Evolutionary conservation across 2,113 vertebrate genomes (phyloP).

Genomic region (Hydrolagus affinis): DNA sequence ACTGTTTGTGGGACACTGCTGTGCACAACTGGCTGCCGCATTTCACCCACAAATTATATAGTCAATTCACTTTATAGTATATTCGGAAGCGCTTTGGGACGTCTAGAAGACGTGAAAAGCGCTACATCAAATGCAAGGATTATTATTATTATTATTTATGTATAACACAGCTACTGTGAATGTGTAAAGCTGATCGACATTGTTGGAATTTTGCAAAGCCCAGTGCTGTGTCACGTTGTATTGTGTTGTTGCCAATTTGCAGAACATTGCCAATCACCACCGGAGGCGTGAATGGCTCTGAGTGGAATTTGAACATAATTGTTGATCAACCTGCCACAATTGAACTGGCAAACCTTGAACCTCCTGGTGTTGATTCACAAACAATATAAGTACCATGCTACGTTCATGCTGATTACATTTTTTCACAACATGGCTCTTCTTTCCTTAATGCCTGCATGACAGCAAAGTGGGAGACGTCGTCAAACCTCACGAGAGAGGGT

Average conservation of each 20-base stretch:
- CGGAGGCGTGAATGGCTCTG: background rate
- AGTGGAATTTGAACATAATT: background rate
- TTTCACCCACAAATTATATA: too few relatives aligned
- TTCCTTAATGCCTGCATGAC: constrained; percentile 30
- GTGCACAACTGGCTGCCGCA: too few relatives aligned
- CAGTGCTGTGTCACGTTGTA: background rate
- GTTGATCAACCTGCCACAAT: background rate
- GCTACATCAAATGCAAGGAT: too few relatives aligned
- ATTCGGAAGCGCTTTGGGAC: too few relatives aligned
- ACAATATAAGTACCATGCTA: background rate
- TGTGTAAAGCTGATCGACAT: background rate
- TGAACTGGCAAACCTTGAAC: background rate
- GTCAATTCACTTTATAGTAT: too few relatives aligned
- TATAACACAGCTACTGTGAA: background rate
- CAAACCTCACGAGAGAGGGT: constrained; percentile 27
- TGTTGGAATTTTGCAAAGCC: too few relatives aligned
- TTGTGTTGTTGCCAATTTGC: too few relatives aligned
- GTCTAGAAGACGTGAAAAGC: too few relatives aligned
- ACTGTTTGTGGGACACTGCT: too few relatives aligned
- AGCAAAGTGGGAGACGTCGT: constrained; percentile 28
- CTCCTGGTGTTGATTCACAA: background rate
- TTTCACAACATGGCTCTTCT: constrained; percentile 25
- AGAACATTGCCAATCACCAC: too few relatives aligned
- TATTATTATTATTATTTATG: too few relatives aligned
- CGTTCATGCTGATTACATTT: constrained; percentile 11